Percentiles rank a stretch among this genome's conserved stretches.
Conservation (phyloP, 2,888 invertebrate genomes). For the Scaptomyza tumidula region DNA sequence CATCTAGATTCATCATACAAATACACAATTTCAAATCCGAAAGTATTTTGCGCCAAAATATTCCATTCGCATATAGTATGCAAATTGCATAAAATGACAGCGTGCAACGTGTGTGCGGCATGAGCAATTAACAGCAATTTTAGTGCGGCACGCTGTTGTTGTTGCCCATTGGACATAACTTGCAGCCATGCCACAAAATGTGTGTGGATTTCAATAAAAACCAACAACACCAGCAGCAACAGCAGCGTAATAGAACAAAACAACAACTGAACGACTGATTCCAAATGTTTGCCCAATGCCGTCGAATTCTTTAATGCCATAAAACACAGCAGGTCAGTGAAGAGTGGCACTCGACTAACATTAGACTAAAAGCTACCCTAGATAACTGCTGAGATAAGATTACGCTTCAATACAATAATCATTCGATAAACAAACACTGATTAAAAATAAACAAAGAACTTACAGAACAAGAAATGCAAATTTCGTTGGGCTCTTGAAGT, state of each 20-base stretch:
- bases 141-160: constrained; percentile 28
- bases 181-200: constrained; percentile 39
- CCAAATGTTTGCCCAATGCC: constrained; percentile 26
- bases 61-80: constrained; percentile 29
- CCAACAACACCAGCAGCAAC: not conserved
- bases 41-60: constrained; percentile 1
- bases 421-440: not conserved
- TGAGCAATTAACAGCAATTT: constrained; percentile 71
- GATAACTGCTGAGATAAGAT: not conserved
- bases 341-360: not conserved
- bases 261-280: constrained; percentile 14
- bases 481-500: not conserved
- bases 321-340: constrained; percentile 6
- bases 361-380: constrained; percentile 10
- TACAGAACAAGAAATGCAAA: not conserved
- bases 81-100: constrained; percentile 53
- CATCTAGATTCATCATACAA: constrained; percentile 9
- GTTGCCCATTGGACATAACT: constrained; percentile 36
- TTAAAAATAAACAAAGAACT: not conserved
- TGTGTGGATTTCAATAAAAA: constrained; percentile 39
- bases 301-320: constrained; percentile 24
- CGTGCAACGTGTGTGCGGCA: constrained; percentile 57
- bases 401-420: not conserved
- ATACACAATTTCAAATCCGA: constrained; percentile 8
- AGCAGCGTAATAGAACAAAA: constrained; percentile 12